Percentiles rank a stretch among this genome's conserved stretches.
Conservation (phyloP, 2,797 vertebrate genomes). For the Pseudomugil tenellus region DNA sequence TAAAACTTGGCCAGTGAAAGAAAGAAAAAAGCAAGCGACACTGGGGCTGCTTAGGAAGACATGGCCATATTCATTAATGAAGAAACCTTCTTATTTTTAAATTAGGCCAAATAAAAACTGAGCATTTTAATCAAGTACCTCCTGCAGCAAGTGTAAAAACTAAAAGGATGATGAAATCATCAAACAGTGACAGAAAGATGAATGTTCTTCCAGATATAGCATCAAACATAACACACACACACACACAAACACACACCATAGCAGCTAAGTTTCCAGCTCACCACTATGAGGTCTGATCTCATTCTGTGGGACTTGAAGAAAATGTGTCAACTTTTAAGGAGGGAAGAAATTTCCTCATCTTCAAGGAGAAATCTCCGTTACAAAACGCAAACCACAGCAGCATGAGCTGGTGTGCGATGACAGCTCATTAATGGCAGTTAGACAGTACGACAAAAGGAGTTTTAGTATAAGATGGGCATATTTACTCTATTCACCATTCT, state of each 20-base stretch:
- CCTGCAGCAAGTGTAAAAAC: neutral
- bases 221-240: conserved; percentile 10
- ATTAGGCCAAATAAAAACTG: neutral
- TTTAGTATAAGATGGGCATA: neutral
- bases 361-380: conserved; percentile 41
- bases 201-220: conserved; percentile 9
- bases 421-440: conserved; percentile 38
- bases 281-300: conserved; percentile 19
- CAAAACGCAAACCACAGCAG: conserved; percentile 18
- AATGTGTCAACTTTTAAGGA: conserved; percentile 42
- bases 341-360: conserved; percentile 25
- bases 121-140: neutral
- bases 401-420: conserved; percentile 32
- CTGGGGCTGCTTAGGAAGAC: conserved; percentile 11
- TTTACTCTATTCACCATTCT: too few relatives aligned
- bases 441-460: conserved; percentile 16
- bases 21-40: conserved; percentile 20
- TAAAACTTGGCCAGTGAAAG: conserved; percentile 17
- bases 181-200: conserved; percentile 1
- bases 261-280: conserved; percentile 8
- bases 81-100: conserved; percentile 6
- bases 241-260: conserved; percentile 10
- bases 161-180: neutral
- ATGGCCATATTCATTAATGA: neutral
- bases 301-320: conserved; percentile 47